These are phyloP conservation scores for Dryas iulia DNA, from an alignment of 1,140 invertebrate genomes.

Conservation along the genomic window DNA sequence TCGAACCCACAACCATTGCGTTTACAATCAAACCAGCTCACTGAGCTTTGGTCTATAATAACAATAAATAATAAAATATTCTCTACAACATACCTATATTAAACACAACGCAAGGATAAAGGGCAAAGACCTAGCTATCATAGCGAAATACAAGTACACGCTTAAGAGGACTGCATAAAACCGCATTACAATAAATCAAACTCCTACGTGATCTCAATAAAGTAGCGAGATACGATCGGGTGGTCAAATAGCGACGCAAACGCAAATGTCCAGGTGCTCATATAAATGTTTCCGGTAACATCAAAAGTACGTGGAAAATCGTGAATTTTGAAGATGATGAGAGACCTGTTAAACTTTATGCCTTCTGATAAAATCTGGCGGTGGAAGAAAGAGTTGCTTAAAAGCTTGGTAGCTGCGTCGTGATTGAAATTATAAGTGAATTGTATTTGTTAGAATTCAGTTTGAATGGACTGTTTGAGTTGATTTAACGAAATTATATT, in stretches of 20 bases:
- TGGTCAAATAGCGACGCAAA: conserved; percentile 46
- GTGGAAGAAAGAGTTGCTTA: conserved; percentile 34
- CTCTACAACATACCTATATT: neutral
- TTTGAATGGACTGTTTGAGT: neutral
- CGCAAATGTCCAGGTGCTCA: conserved; percentile 40
- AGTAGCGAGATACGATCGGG: conserved; percentile 33
- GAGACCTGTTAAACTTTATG: conserved; percentile 50
- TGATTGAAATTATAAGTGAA: conserved; percentile 23
- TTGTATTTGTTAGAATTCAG: neutral
- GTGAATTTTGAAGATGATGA: conserved; percentile 61
- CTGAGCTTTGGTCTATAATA: no score
- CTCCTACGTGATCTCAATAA: conserved; percentile 30
- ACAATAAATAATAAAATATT: neutral
- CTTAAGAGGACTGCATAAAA: conserved; percentile 14
- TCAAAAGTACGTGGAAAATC: conserved; percentile 36
- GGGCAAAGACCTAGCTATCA: conserved; percentile 11
- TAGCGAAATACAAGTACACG: neutral
- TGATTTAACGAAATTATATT: neutral
- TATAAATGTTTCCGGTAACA: conserved; percentile 52
- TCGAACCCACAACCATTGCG: no score
- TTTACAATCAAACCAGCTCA: no score
- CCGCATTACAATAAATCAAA: conserved; percentile 26
- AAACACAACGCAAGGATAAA: neutral
- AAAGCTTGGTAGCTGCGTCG: conserved; percentile 23
- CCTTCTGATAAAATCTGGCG: conserved; percentile 47